Percentiles rank a stretch among this genome's conserved stretches.
phyloP scores from a whole-genome alignment of 2,888 invertebrate genomes.

The Idaea biselata region DNA sequence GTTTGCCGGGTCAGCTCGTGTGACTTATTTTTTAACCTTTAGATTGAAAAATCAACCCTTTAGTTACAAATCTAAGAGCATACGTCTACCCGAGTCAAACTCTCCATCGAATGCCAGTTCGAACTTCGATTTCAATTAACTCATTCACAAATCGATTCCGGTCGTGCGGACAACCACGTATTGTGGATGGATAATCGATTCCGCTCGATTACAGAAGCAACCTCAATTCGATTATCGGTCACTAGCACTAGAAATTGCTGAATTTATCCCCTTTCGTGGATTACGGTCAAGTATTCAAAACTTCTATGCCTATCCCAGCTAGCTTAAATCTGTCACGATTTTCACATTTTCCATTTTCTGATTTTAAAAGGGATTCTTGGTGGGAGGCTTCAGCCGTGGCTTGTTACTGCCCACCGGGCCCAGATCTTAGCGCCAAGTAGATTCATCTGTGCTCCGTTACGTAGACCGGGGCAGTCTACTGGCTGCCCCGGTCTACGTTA shows the following conservation, averaged over 20 bases:
- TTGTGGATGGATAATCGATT: conserved; percentile 21
- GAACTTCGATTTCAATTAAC: conserved; percentile 25
- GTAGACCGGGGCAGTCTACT: too few relatives aligned
- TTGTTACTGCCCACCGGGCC: too few relatives aligned
- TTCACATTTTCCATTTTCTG: not conserved
- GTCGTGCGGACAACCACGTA: conserved; percentile 13
- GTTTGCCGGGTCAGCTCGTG: too few relatives aligned
- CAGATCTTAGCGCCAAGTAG: too few relatives aligned
- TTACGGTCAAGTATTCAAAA: conserved; percentile 18
- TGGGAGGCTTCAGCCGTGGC: too few relatives aligned
- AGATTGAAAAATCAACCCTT: too few relatives aligned
- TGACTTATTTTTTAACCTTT: too few relatives aligned
- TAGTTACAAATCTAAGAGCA: conserved; percentile 7
- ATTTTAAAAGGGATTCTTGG: not conserved
- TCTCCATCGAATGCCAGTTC: conserved; percentile 9
- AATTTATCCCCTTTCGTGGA: conserved; percentile 16
- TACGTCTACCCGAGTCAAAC: conserved; percentile 9
- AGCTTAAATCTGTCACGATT: not conserved
- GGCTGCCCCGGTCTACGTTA: too few relatives aligned
- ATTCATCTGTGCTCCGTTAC: too few relatives aligned
- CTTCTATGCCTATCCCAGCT: conserved; percentile 1
- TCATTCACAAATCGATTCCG: conserved; percentile 16
- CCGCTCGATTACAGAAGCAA: conserved; percentile 24
- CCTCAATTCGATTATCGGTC: conserved; percentile 21
- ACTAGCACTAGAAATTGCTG: conserved; percentile 17